Conservation (phyloP, 2,113 vertebrate genomes). For the Grallaria varia region DNA sequence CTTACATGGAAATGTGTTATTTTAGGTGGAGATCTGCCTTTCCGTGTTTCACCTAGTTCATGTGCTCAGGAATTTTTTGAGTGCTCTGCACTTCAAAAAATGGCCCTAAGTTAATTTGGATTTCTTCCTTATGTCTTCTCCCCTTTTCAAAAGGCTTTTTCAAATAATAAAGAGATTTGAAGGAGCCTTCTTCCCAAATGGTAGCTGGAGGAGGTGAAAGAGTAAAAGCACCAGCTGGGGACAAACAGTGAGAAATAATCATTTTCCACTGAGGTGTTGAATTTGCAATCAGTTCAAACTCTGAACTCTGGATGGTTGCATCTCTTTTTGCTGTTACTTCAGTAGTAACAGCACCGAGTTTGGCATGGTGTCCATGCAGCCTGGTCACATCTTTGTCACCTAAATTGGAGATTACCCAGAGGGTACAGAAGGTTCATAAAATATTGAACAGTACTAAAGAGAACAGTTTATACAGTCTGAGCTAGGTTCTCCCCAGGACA, state of each 20-base stretch:
- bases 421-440: neutral
- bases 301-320: neutral
- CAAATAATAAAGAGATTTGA: neutral
- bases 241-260: neutral
- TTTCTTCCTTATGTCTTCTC: neutral
- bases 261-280: neutral
- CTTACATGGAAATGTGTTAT: neutral
- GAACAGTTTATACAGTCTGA: neutral
- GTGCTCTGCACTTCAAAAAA: neutral
- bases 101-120: neutral
- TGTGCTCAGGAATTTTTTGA: neutral
- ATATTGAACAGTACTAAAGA: neutral
- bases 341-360: neutral
- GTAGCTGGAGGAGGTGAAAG: neutral
- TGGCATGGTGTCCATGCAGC: neutral
- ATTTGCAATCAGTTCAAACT: neutral
- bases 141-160: neutral
- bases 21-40: neutral
- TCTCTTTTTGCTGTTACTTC: neutral
- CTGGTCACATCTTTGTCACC: neutral
- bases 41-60: neutral
- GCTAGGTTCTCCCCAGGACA: neutral
- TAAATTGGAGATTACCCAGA: neutral
- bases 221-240: neutral
- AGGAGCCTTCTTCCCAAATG: neutral